phyloP scores from a whole-genome alignment of 2,797 vertebrate species.

The Sorex maritimensis region DNA sequence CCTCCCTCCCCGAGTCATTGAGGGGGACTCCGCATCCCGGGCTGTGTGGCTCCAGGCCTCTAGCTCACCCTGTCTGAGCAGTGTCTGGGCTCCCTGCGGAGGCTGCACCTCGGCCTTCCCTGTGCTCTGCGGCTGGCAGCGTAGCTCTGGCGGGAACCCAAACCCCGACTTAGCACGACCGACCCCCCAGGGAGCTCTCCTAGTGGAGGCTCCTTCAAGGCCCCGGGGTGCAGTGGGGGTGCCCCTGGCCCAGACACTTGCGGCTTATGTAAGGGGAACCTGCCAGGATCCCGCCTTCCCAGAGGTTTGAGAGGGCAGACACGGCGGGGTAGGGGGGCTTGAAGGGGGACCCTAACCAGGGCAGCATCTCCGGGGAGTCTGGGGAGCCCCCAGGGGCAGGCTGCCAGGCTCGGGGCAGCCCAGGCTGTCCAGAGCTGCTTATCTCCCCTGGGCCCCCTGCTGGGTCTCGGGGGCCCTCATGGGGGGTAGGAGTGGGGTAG shows the following conservation, averaged over 20 bases:
- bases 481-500: too few relatives aligned
- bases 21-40: too few relatives aligned
- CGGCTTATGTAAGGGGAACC: slow-evolving; percentile 53
- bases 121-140: fast-evolving
- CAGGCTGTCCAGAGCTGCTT: too few relatives aligned
- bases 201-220: slow-evolving; percentile 21
- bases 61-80: too few relatives aligned
- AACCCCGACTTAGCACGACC: slow-evolving; percentile 41
- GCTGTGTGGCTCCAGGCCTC: not conserved
- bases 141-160: slow-evolving; percentile 52
- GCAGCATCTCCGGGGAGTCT: not conserved
- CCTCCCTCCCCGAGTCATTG: too few relatives aligned
- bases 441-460: too few relatives aligned
- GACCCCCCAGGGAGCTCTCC: slow-evolving; percentile 61
- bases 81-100: not conserved
- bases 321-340: too few relatives aligned
- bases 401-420: too few relatives aligned
- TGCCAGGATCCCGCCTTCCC: not conserved
- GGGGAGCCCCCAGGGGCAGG: not conserved
- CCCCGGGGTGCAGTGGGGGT: not conserved
- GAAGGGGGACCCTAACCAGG: not conserved
- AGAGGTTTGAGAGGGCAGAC: not conserved
- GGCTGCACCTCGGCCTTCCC: not conserved
- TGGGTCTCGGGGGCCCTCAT: too few relatives aligned
- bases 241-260: slow-evolving; percentile 65